These are phyloP conservation scores for Echiichthys vipera DNA, from an alignment of 2,797 vertebrate genomes.

Conservation along the genomic window DNA sequence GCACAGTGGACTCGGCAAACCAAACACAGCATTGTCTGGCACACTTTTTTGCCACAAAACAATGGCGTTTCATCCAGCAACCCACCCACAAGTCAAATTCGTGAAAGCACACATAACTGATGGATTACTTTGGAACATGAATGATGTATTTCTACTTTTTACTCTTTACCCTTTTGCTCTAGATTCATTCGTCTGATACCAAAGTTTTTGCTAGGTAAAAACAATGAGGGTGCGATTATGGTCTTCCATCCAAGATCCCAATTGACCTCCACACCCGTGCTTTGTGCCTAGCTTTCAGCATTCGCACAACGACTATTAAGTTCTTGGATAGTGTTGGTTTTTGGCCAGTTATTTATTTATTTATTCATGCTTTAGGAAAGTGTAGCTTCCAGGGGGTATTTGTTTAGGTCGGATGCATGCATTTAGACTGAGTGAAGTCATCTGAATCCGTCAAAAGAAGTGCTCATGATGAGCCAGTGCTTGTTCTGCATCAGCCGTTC, in stretches of 20 bases:
- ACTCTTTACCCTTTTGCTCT: background rate
- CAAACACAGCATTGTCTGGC: background rate
- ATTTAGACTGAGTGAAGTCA: constrained; percentile 55
- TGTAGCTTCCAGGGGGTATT: constrained; percentile 2
- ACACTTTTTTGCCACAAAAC: background rate
- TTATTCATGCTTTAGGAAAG: background rate
- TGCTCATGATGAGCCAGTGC: constrained; percentile 45
- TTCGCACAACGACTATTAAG: background rate
- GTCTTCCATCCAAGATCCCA: background rate
- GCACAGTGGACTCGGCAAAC: background rate
- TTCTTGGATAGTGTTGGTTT: background rate
- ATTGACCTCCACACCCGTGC: background rate
- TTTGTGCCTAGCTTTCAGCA: background rate
- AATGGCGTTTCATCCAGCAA: background rate
- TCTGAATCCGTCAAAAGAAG: constrained; percentile 41
- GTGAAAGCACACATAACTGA: background rate
- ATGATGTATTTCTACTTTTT: background rate
- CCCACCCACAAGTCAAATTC: background rate
- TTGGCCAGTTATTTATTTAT: background rate
- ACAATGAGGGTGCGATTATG: background rate
- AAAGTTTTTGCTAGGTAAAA: background rate
- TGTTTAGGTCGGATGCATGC: constrained; percentile 31
- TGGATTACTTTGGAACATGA: background rate
- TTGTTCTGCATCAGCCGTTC: constrained; percentile 56
- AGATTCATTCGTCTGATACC: no score